phyloP scores from a whole-genome alignment of 2,113 vertebrate species.

The Bujurquina vittata region DNA sequence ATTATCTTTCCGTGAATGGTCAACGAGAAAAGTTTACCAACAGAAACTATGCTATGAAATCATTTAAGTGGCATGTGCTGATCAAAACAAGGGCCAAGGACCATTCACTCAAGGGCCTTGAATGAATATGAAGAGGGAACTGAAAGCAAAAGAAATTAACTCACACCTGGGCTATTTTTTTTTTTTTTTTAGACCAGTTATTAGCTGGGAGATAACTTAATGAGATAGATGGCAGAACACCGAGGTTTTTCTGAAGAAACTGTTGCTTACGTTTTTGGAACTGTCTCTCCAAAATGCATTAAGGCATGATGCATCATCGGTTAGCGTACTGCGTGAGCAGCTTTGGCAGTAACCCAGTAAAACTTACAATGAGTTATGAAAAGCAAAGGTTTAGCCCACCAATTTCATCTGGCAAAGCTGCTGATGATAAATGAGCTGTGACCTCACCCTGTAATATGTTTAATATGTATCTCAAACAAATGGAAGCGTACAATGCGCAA shows the following conservation, averaged over 20 bases:
- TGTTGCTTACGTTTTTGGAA: constrained; percentile 36
- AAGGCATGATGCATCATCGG: neutral
- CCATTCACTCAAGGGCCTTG: constrained; percentile 37
- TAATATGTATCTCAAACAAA: constrained; percentile 11
- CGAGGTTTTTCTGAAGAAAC: neutral
- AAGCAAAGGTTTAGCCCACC: constrained; percentile 14
- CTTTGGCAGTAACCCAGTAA: constrained; percentile 30
- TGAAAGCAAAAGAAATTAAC: constrained; percentile 44
- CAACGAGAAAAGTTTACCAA: constrained; percentile 41
- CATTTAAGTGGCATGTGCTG: constrained; percentile 52
- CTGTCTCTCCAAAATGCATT: constrained; percentile 39
- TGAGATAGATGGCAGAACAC: constrained; percentile 23
- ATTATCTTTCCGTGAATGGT: constrained; percentile 43
- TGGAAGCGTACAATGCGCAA: neutral
- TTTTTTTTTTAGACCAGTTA: constrained; percentile 2
- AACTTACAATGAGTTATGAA: constrained; percentile 29
- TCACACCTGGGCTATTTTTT: neutral
- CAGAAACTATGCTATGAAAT: constrained; percentile 36
- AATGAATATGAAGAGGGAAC: constrained; percentile 51
- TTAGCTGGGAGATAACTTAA: neutral
- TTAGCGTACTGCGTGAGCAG: constrained; percentile 4
- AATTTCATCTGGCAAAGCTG: constrained; percentile 10
- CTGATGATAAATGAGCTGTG: constrained; percentile 17
- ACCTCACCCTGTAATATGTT: constrained; percentile 21
- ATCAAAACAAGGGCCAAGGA: too few species aligned